These are phyloP conservation scores for Drosophila truncata DNA, from an alignment of 1,140 invertebrate species.

Conservation along the genomic window DNA sequence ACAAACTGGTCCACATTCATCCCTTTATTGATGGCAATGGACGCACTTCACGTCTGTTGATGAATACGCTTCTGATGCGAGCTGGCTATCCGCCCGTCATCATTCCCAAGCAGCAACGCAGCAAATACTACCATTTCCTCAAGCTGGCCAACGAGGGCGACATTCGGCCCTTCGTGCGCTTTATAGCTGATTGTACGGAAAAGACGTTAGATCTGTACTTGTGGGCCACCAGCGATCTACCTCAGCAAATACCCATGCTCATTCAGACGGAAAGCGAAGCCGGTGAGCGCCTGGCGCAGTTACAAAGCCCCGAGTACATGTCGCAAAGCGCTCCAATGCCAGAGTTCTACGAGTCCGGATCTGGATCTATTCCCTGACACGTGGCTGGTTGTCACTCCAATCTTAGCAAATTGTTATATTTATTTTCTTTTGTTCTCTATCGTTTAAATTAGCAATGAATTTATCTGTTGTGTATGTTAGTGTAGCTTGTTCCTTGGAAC, in stretches of 20 bases:
- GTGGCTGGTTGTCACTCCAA: conserved; percentile 1
- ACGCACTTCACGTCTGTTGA: conserved; percentile 95
- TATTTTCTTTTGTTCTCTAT: conserved; percentile 37
- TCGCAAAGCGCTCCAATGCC: conserved; percentile 20
- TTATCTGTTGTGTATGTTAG: conserved; percentile 17
- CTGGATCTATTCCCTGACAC: conserved; percentile 61
- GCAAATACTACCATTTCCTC: conserved; percentile 94
- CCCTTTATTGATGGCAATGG: conserved; percentile 98
- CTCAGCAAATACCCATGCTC: conserved; percentile 87
- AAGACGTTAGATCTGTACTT: conserved; percentile 96
- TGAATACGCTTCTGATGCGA: conserved; percentile 99
- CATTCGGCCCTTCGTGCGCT: conserved; percentile 96
- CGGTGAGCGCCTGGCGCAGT: conserved; percentile 56
- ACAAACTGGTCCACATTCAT: conserved; percentile 98
- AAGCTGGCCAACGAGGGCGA: conserved; percentile 97
- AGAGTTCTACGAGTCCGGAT: conserved; percentile 64
- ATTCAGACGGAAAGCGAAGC: conserved; percentile 77
- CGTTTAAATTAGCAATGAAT: conserved; percentile 10
- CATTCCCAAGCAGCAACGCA: conserved; percentile 95
- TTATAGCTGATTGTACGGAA: conserved; percentile 97
- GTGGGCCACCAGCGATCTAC: conserved; percentile 91
- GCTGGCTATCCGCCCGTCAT: conserved; percentile 99
- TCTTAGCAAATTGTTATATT: conserved; percentile 45
- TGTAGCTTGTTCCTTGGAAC: conserved; percentile 37
- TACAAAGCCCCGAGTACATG: conserved; percentile 50